A percentile compares a stretch with the other conserved stretches of the same genome.
Conservation (phyloP, 2,888 invertebrate genomes). For the Amblyjoppa proteus region DNA sequence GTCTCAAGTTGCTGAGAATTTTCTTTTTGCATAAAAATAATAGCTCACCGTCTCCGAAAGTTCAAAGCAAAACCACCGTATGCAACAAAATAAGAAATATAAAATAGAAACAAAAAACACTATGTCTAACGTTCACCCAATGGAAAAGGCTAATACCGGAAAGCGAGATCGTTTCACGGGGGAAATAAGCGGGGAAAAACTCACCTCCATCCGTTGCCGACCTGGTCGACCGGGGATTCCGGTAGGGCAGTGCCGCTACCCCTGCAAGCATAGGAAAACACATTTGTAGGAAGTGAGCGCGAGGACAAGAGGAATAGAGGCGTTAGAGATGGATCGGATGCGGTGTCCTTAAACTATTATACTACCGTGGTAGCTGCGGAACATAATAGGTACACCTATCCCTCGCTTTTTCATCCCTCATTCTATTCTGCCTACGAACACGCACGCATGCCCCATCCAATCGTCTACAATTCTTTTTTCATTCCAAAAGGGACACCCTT, state of each 20-base stretch:
- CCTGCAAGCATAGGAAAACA: constrained; percentile 85
- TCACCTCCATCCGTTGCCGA: constrained; percentile 87
- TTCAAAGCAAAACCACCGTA: not conserved
- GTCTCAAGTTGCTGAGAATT: not conserved
- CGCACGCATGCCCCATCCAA: constrained; percentile 8
- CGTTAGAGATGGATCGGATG: constrained; percentile 59
- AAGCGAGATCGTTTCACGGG: constrained; percentile 62
- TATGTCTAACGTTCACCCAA: not conserved
- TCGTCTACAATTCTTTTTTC: constrained; percentile 9
- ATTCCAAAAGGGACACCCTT: constrained; percentile 37
- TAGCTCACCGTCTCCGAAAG: not conserved
- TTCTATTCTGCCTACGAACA: constrained; percentile 39
- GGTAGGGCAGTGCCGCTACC: constrained; percentile 86
- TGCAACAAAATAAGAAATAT: not conserved
- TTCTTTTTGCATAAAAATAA: not conserved
- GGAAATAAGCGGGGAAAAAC: constrained; percentile 79
- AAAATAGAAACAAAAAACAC: not conserved
- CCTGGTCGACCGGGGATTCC: constrained; percentile 86
- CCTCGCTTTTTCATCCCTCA: constrained; percentile 48
- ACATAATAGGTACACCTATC: constrained; percentile 28
- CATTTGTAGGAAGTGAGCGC: constrained; percentile 77
- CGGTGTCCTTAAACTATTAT: constrained; percentile 12
- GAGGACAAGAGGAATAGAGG: constrained; percentile 64
- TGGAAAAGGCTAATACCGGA: not conserved
- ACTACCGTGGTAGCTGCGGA: not conserved